A percentile compares a stretch with the other conserved stretches of the same genome.
Evolutionary conservation across 2,888 invertebrate genomes (phyloP).

Genomic region (Phyllotreta striolata): DNA sequence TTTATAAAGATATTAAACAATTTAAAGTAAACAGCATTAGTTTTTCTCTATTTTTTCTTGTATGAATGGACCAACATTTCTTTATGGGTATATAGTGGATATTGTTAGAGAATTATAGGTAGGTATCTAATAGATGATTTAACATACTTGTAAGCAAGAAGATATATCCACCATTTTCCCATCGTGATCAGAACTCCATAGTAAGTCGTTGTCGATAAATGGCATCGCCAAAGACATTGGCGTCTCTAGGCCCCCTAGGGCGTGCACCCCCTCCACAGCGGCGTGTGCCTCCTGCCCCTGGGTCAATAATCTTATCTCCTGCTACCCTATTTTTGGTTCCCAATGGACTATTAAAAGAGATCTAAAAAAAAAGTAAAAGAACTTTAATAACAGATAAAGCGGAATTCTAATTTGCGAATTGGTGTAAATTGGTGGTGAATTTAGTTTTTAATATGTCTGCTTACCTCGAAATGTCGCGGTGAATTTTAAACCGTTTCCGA

Average conservation of each 20-base stretch:
- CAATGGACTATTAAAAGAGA: constrained; percentile 23
- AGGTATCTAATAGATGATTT: too few relatives aligned
- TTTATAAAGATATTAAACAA: too few relatives aligned
- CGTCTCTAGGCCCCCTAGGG: constrained; percentile 65
- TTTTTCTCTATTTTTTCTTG: not conserved
- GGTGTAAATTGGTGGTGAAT: too few relatives aligned
- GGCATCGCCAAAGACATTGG: constrained; percentile 85
- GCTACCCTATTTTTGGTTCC: constrained; percentile 28
- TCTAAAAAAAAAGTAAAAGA: constrained; percentile 15
- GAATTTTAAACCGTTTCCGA: constrained; percentile 71
- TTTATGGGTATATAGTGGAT: too few relatives aligned
- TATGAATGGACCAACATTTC: too few relatives aligned
- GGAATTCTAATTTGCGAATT: not conserved
- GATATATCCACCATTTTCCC: constrained; percentile 93
- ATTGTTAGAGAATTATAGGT: too few relatives aligned
- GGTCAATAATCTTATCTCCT: constrained; percentile 14
- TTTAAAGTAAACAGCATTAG: not conserved
- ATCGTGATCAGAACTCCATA: constrained; percentile 95
- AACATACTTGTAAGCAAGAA: constrained; percentile 81
- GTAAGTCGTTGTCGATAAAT: constrained; percentile 94
- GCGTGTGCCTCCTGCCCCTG: constrained; percentile 53
- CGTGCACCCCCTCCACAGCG: constrained; percentile 72
- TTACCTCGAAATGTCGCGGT: constrained; percentile 74
- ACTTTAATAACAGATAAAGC: not conserved
- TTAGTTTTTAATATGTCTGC: constrained; percentile 13